These are phyloP conservation scores for Pardosa pseudoannulata DNA, from an alignment of 2,888 invertebrate genomes.

Conservation along the genomic window DNA sequence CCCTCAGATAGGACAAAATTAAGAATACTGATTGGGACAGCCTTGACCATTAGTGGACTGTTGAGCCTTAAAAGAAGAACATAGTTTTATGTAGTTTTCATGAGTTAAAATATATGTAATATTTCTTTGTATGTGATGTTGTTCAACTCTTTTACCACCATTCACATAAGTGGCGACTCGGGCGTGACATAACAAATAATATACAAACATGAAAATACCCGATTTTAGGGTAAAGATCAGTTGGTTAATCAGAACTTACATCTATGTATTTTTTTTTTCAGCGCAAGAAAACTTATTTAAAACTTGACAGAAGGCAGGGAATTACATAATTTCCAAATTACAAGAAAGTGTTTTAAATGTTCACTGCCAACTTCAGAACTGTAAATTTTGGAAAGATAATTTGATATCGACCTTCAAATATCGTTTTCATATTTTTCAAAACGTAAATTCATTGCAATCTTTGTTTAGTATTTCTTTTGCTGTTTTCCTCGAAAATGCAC, in stretches of 20 bases:
- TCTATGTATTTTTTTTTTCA: neutral
- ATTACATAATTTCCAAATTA: neutral
- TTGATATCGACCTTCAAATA: neutral
- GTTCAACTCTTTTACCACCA: too few species aligned
- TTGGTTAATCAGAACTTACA: neutral
- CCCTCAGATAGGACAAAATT: too few species aligned
- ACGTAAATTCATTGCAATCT: neutral
- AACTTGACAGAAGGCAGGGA: neutral
- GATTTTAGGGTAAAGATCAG: neutral
- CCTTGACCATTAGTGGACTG: too few species aligned
- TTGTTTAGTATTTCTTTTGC: neutral
- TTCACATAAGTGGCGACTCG: too few species aligned
- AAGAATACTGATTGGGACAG: too few species aligned
- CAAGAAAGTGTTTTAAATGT: constrained; percentile 13
- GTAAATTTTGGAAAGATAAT: constrained; percentile 5
- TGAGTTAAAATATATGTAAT: too few species aligned
- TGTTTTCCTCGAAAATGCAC: neutral
- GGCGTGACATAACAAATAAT: neutral
- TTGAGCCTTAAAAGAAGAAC: too few species aligned
- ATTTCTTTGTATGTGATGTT: too few species aligned
- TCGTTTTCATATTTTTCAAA: constrained; percentile 2
- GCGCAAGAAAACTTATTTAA: neutral
- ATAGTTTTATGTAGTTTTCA: too few species aligned
- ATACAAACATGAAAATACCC: neutral
- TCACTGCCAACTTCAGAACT: constrained; percentile 4